Conservation (phyloP, 2,888 invertebrate genomes). For the Scaptomyza flava region DNA sequence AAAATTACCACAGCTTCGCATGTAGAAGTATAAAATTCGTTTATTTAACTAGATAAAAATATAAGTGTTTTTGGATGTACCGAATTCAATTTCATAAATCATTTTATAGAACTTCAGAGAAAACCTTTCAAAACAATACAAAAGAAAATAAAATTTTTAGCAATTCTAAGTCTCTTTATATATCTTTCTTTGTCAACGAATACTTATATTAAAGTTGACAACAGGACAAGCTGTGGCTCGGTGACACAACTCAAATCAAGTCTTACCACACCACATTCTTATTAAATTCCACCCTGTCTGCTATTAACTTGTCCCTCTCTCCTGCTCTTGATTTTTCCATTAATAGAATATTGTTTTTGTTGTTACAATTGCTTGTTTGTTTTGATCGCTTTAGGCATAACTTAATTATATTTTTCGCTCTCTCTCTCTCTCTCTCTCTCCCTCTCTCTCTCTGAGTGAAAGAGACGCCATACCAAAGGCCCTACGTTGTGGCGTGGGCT, state of each 20-base stretch:
- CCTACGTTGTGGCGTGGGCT: constrained; percentile 4
- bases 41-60: too few relatives aligned
- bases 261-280: not conserved
- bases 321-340: constrained; percentile 1
- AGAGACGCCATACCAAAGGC: constrained; percentile 8
- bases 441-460: constrained; percentile 24
- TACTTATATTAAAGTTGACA: constrained; percentile 9
- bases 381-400: constrained; percentile 51
- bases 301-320: constrained; percentile 7
- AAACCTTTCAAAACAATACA: too few relatives aligned
- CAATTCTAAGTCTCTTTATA: not conserved
- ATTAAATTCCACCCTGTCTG: not conserved
- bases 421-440: constrained; percentile 25
- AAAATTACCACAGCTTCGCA: too few relatives aligned
- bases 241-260: constrained; percentile 9
- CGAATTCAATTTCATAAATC: too few relatives aligned
- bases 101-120: too few relatives aligned
- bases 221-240: constrained; percentile 11
- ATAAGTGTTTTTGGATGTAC: too few relatives aligned
- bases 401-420: constrained; percentile 61
- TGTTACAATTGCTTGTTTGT: constrained; percentile 39
- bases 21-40: too few relatives aligned
- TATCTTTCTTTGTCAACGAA: not conserved
- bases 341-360: constrained; percentile 37
- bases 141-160: too few relatives aligned